Evolutionary conservation across 92 coral and sea anemone genomes (phyloP).

Genomic region (Parazoanthus atlanticus): DNA sequence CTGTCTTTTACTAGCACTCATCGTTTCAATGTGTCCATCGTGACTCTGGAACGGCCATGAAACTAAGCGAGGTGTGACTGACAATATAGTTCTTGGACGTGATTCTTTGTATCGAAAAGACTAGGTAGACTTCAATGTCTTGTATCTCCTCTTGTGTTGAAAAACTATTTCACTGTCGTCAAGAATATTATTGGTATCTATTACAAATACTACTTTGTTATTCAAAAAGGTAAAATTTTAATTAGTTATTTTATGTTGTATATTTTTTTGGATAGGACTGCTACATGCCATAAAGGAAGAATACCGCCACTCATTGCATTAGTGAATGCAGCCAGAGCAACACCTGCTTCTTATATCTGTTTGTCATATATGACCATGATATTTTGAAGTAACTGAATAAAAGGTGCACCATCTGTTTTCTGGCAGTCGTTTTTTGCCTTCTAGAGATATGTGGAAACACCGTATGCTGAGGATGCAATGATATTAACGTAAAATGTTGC

Average conservation of each 20-base stretch:
- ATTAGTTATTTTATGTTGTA: background rate
- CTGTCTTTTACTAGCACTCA: no score
- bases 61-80: no score
- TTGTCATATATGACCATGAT: background rate
- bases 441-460: no score
- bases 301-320: constrained; percentile 9
- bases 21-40: no score
- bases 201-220: background rate
- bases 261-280: background rate
- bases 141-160: no score
- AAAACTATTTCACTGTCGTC: no score
- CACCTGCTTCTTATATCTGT: background rate
- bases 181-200: background rate
- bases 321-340: background rate
- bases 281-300: constrained; percentile 13
- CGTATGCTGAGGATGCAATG: no score
- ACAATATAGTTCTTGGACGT: no score
- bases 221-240: background rate
- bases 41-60: no score
- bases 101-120: no score
- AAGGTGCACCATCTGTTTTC: background rate
- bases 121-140: no score
- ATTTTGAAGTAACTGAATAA: background rate
- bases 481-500: no score
- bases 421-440: background rate